These are phyloP conservation scores for Lucilia sericata DNA, from an alignment of 1,140 invertebrate species.

Conservation along the genomic window DNA sequence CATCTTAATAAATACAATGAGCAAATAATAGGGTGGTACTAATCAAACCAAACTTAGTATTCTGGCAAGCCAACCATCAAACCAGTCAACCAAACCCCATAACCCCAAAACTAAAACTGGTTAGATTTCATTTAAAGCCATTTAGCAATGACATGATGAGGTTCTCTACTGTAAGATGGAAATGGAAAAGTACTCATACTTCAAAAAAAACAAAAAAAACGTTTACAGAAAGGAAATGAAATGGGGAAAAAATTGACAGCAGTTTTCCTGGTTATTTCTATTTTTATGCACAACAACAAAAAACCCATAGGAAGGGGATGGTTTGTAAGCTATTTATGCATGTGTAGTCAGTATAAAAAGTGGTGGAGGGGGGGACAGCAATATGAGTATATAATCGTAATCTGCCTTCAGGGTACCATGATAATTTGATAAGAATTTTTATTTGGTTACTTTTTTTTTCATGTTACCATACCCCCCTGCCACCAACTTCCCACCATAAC, in stretches of 20 bases:
- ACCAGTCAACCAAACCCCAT: background rate
- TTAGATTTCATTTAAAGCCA: background rate
- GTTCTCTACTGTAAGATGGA: background rate
- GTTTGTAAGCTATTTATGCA: background rate
- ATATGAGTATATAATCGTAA: no score
- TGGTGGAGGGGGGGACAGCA: background rate
- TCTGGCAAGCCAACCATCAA: background rate
- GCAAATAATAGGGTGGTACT: background rate
- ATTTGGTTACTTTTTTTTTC: background rate
- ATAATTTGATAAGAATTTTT: constrained; percentile 42
- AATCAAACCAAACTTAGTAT: background rate
- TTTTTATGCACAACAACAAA: background rate
- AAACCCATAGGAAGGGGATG: background rate
- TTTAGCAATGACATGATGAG: background rate
- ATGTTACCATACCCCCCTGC: background rate
- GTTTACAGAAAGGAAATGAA: background rate
- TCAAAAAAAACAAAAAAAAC: background rate
- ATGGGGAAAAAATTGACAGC: background rate
- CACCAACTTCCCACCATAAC: background rate
- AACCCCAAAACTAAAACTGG: background rate
- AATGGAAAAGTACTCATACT: background rate
- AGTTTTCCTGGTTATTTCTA: background rate
- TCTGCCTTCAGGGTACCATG: constrained; percentile 26
- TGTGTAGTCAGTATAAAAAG: background rate
- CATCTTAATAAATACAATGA: background rate